phyloP scores from a whole-genome alignment of 2,888 invertebrate species.

The Amblyjoppa proteus region DNA sequence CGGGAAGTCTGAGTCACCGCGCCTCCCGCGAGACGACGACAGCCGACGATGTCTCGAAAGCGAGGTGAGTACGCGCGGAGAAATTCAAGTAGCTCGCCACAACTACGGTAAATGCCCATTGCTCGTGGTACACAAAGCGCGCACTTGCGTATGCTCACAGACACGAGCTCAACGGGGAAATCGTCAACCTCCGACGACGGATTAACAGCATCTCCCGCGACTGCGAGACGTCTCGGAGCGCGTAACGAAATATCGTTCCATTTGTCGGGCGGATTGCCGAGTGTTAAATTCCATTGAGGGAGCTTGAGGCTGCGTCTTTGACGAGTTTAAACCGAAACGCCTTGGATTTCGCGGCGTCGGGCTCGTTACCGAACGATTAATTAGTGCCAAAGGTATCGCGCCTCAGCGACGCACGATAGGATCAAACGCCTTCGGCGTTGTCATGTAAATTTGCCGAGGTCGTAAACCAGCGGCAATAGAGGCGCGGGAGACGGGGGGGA shows the following conservation, averaged over 20 bases:
- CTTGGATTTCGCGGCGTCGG: conserved; percentile 53
- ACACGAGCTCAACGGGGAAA: background rate
- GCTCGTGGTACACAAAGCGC: conserved; percentile 4
- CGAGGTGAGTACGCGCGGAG: conserved; percentile 65
- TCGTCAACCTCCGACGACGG: background rate
- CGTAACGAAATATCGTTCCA: conserved; percentile 21
- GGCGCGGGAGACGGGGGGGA: conserved; percentile 23
- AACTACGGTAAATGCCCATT: background rate
- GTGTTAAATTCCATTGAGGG: conserved; percentile 15
- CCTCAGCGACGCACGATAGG: conserved; percentile 65
- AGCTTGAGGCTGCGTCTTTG: conserved; percentile 22
- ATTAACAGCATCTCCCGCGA: conserved; percentile 2
- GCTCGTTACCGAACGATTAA: conserved; percentile 76
- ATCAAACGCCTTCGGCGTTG: conserved; percentile 76
- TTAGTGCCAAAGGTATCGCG: conserved; percentile 75
- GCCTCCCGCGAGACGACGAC: conserved; percentile 53
- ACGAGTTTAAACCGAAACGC: conserved; percentile 51
- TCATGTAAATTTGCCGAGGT: conserved; percentile 75
- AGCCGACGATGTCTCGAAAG: conserved; percentile 60
- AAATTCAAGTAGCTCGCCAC: conserved; percentile 58
- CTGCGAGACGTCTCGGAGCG: background rate
- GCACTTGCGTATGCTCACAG: background rate
- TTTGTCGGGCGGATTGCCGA: conserved; percentile 7
- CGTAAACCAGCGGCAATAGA: conserved; percentile 67
- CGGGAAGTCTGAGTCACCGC: conserved; percentile 78